Conservation (phyloP, 2,113 vertebrate genomes). For the Misgurnus anguillicaudatus region DNA sequence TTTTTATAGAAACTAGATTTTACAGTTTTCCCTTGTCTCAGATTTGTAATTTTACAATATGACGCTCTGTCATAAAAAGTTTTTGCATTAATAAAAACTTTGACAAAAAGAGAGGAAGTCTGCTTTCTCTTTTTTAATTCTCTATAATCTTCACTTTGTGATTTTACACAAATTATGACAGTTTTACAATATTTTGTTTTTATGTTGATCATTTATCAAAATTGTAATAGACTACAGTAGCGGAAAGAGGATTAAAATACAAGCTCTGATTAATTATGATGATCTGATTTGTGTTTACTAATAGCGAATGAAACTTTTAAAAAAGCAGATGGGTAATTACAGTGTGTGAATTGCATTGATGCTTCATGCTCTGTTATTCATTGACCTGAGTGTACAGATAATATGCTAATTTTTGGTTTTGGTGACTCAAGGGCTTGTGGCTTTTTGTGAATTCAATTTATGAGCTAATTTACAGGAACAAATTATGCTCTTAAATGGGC, state of each 20-base stretch:
- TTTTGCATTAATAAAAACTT: no score
- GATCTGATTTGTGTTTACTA: background rate
- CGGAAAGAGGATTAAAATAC: no score
- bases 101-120: no score
- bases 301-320: background rate
- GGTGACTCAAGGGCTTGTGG: background rate
- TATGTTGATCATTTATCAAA: background rate
- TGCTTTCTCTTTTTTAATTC: no score
- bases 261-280: background rate
- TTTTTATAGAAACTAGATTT: no score
- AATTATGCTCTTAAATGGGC: background rate
- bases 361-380: background rate
- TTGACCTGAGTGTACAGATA: background rate
- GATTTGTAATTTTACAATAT: no score
- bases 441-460: background rate
- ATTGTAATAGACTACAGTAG: no score
- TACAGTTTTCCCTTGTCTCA: no score
- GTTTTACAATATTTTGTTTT: background rate
- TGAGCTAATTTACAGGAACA: background rate
- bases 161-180: background rate
- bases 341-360: background rate
- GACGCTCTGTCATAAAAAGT: no score
- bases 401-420: background rate
- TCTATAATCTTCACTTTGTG: no score
- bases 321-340: background rate